phyloP scores from a whole-genome alignment of 2,797 vertebrate genomes.

The Cuniculus paca region DNA sequence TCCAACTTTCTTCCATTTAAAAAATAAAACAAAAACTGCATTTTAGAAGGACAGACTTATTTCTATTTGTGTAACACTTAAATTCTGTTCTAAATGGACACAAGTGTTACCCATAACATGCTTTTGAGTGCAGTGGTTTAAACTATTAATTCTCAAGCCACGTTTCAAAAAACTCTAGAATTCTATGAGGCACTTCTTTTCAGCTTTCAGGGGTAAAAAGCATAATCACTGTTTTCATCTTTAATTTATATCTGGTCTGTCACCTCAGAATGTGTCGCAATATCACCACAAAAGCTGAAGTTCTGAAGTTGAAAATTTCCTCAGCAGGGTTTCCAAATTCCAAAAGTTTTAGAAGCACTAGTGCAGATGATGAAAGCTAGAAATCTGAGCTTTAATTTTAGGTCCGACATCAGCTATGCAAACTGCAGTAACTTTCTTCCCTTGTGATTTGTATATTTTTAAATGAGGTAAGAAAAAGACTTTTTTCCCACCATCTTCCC shows the following conservation, averaged over 20 bases:
- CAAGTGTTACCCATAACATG: neutral
- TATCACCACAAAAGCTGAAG: constrained; percentile 26
- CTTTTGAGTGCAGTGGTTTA: neutral
- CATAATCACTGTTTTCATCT: constrained; percentile 24
- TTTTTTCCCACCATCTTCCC: neutral
- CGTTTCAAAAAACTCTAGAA: neutral
- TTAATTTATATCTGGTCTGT: constrained; percentile 66
- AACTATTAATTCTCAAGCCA: constrained; percentile 51
- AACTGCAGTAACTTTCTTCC: constrained; percentile 15
- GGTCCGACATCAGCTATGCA: neutral
- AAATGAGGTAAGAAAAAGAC: neutral
- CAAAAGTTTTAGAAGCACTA: neutral
- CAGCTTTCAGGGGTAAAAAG: constrained; percentile 5
- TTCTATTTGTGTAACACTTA: neutral
- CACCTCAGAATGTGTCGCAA: constrained; percentile 27
- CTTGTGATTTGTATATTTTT: neutral
- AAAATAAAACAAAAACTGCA: neutral
- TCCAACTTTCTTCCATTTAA: neutral
- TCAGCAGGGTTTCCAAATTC: neutral
- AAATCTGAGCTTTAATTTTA: constrained; percentile 61
- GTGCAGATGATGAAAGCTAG: neutral
- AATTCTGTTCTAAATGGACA: neutral
- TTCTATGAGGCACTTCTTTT: neutral
- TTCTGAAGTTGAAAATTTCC: constrained; percentile 40
- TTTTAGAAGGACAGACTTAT: neutral